These are phyloP conservation scores for Cylloceria caligata DNA, from an alignment of 2,888 invertebrate genomes.

Conservation along the genomic window DNA sequence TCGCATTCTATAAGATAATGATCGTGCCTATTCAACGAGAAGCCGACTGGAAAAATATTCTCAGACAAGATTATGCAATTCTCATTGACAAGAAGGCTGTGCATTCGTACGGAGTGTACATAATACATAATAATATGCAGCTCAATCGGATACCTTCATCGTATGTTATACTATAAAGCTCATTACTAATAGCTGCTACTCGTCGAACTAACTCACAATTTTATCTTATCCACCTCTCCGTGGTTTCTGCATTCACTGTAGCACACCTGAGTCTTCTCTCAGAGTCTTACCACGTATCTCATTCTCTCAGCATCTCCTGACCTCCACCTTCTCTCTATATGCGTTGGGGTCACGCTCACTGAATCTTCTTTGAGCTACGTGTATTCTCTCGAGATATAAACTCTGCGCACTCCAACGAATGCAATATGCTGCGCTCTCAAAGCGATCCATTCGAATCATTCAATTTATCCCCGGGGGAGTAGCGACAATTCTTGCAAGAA, in stretches of 20 bases:
- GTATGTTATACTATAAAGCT: neutral
- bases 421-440: conserved; percentile 17
- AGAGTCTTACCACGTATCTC: neutral
- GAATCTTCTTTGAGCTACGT: conserved; percentile 37
- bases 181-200: conserved; percentile 37
- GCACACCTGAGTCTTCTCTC: conserved; percentile 5
- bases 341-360: conserved; percentile 41
- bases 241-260: conserved; percentile 24
- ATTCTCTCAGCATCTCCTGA: conserved; percentile 32
- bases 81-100: conserved; percentile 3
- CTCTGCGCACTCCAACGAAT: conserved; percentile 6
- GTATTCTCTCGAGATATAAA: conserved; percentile 20
- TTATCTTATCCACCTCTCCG: conserved; percentile 19
- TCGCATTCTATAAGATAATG: neutral
- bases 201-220: conserved; percentile 13
- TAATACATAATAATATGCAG: neutral
- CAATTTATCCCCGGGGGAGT: conserved; percentile 14
- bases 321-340: conserved; percentile 40
- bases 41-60: neutral
- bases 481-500: neutral
- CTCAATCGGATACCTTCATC: neutral
- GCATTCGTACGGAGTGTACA: conserved; percentile 1
- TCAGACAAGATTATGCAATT: neutral
- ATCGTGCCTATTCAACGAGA: neutral
- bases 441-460: conserved; percentile 21